These are phyloP conservation scores for Athalia rosae DNA, from an alignment of 2,888 invertebrate species.

Conservation along the genomic window DNA sequence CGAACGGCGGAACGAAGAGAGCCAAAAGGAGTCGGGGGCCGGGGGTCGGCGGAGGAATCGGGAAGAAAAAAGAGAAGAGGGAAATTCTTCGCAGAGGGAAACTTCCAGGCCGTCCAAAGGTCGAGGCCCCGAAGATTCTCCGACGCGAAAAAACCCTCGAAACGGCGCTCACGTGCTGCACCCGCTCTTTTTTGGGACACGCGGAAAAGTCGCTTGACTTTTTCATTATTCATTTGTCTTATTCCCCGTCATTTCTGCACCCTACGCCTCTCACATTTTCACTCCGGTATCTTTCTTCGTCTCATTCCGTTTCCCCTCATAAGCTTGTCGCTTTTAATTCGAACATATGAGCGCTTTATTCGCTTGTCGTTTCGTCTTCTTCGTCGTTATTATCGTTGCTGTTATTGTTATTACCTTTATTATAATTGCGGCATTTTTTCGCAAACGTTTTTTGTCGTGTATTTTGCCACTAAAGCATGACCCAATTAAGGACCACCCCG, in stretches of 20 bases:
- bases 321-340: background rate
- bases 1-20: background rate
- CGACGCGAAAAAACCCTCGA: conserved; percentile 6
- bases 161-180: background rate
- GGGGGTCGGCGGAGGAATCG: conserved; percentile 2
- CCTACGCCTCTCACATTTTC: background rate
- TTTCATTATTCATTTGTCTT: conserved; percentile 32
- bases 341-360: too few relatives aligned
- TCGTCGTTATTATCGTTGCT: too few relatives aligned
- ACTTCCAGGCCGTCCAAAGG: conserved; percentile 8
- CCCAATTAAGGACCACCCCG: too few relatives aligned
- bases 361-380: too few relatives aligned
- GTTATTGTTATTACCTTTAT: too few relatives aligned
- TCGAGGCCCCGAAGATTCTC: background rate
- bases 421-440: too few relatives aligned
- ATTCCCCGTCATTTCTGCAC: background rate
- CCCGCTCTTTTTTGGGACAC: conserved; percentile 8
- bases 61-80: background rate
- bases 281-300: background rate
- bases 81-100: conserved; percentile 2
- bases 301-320: background rate
- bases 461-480: too few relatives aligned
- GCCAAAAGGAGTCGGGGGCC: background rate
- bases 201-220: conserved; percentile 40
- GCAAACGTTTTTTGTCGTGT: too few relatives aligned